These are phyloP conservation scores for Vidua macroura DNA, from an alignment of 2,113 vertebrate species.

Conservation along the genomic window DNA sequence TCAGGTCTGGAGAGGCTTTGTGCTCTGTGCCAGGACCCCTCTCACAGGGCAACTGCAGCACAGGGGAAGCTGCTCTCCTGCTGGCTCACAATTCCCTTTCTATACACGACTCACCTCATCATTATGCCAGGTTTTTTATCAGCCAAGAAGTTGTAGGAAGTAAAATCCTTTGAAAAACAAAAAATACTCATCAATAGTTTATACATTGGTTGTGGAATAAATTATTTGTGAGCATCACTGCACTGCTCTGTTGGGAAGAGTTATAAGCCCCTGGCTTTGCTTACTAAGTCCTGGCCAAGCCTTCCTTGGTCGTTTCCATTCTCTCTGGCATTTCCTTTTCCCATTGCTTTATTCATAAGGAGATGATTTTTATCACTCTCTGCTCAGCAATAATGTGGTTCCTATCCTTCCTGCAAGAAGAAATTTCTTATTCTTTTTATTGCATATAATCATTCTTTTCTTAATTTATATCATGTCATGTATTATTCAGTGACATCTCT, in stretches of 20 bases:
- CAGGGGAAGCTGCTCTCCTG: neutral
- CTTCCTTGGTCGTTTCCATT: slow-evolving; percentile 1
- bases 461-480: slow-evolving; percentile 68
- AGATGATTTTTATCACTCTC: slow-evolving; percentile 58
- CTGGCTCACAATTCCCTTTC: neutral
- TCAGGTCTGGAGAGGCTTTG: neutral
- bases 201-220: neutral
- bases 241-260: neutral
- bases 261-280: slow-evolving; percentile 38
- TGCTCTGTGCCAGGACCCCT: neutral
- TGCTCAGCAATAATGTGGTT: slow-evolving; percentile 57
- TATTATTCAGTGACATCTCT: slow-evolving; percentile 70
- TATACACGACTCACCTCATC: neutral
- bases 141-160: neutral
- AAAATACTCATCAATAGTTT: slow-evolving; percentile 23
- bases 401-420: slow-evolving; percentile 59
- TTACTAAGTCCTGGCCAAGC: slow-evolving; percentile 30
- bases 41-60: neutral
- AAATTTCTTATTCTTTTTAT: slow-evolving; percentile 68
- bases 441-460: slow-evolving; percentile 63
- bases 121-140: neutral
- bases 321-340: slow-evolving; percentile 35
- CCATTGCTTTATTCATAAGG: slow-evolving; percentile 65
- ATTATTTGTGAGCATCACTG: slow-evolving; percentile 3
- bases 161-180: neutral